These are phyloP conservation scores for Charanyca ferruginea DNA, from an alignment of 2,888 invertebrate species.

Conservation along the genomic window DNA sequence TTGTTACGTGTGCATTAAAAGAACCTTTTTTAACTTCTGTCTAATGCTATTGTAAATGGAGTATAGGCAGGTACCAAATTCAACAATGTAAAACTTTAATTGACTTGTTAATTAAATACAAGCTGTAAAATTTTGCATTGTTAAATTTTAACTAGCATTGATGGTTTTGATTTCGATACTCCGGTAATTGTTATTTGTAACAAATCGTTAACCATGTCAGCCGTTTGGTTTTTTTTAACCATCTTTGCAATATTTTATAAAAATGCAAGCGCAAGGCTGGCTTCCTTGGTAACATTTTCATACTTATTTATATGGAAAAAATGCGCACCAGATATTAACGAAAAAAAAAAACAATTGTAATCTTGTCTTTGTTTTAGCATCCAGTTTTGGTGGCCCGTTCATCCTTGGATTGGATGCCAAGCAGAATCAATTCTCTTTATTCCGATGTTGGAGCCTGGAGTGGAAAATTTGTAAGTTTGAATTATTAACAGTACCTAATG, in stretches of 20 bases:
- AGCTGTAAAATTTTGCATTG: conserved; percentile 36
- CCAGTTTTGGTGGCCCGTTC: conserved; percentile 86
- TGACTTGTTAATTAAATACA: conserved; percentile 6
- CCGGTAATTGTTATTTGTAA: neutral
- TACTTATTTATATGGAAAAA: neutral
- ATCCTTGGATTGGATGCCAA: conserved; percentile 88
- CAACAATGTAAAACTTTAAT: conserved; percentile 1
- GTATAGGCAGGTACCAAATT: neutral
- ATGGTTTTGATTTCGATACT: neutral
- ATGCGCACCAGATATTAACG: neutral
- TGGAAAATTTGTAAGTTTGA: conserved; percentile 85
- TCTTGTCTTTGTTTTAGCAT: conserved; percentile 74
- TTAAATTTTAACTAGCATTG: conserved; percentile 13
- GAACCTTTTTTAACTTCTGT: no score
- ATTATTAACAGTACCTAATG: neutral
- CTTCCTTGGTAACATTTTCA: conserved; percentile 55
- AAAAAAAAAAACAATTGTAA: neutral
- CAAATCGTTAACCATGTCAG: conserved; percentile 30
- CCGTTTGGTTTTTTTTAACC: conserved; percentile 16
- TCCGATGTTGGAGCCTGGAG: conserved; percentile 90
- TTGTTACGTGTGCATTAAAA: no score
- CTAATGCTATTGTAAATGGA: neutral
- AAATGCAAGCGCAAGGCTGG: conserved; percentile 38
- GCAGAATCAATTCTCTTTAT: conserved; percentile 86
- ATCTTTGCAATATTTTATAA: conserved; percentile 18